These are phyloP conservation scores for Xenopus borealis DNA, from an alignment of 2,113 vertebrate species.

Conservation along the genomic window DNA sequence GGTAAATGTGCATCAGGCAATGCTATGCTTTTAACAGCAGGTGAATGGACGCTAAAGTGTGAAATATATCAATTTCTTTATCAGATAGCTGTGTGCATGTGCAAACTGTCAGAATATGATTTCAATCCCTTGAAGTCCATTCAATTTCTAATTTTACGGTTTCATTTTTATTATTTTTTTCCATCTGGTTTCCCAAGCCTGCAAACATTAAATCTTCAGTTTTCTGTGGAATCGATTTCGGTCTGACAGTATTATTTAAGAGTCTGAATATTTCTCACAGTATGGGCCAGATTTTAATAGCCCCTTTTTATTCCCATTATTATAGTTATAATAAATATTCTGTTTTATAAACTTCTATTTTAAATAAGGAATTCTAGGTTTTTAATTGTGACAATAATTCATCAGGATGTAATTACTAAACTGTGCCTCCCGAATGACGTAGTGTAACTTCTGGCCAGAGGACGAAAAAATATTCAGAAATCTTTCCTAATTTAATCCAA, in stretches of 20 bases:
- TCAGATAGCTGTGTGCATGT: background rate
- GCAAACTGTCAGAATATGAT: background rate
- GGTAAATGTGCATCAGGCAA: no score
- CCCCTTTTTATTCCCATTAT: background rate
- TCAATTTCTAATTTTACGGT: slow-evolving; percentile 12
- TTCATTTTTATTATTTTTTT: background rate
- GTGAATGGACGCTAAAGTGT: no score
- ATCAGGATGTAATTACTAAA: no score
- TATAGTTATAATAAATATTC: background rate
- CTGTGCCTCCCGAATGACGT: no score
- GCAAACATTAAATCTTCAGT: slow-evolving; percentile 1
- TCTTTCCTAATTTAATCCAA: no score
- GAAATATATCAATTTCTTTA: background rate
- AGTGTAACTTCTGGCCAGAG: no score
- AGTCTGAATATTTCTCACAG: background rate
- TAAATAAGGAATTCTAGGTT: no score
- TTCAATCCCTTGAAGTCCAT: background rate
- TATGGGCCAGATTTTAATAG: background rate
- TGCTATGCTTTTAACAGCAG: no score
- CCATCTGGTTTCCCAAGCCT: background rate
- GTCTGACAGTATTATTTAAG: background rate
- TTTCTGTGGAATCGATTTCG: background rate
- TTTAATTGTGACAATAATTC: no score
- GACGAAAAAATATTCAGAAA: no score
- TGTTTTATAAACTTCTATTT: background rate